Percentiles rank a stretch among this genome's conserved stretches.
Evolutionary conservation across 2,888 invertebrate genomes (phyloP).

Genomic region (Pyralis farinalis): DNA sequence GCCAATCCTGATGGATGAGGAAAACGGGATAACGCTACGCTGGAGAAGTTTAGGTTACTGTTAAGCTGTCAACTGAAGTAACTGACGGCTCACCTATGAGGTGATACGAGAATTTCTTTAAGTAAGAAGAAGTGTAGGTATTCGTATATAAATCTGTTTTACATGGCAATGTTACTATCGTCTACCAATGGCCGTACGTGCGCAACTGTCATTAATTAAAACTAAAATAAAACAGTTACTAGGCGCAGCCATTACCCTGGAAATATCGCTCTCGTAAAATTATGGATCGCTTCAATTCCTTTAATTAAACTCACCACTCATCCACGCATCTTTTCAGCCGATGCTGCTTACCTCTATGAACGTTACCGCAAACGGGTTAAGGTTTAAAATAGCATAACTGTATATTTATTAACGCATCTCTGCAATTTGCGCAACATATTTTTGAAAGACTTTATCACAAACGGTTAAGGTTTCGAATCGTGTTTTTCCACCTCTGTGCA

Average conservation of each 20-base stretch:
- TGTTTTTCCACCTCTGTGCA: not conserved
- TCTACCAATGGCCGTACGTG: no score
- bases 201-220: conserved; percentile 1
- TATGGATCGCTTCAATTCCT: conserved; percentile 8
- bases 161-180: no score
- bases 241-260: conserved; percentile 3
- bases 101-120: no score
- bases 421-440: not conserved
- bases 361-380: not conserved
- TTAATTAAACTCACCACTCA: conserved; percentile 9
- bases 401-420: not conserved
- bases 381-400: not conserved
- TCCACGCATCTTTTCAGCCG: not conserved
- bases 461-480: not conserved
- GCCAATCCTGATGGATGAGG: no score
- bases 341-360: not conserved
- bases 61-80: no score
- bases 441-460: not conserved
- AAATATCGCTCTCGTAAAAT: conserved; percentile 6
- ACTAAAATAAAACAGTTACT: conserved; percentile 5
- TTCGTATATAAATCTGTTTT: no score
- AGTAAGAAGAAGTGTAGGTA: no score
- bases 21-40: no score
- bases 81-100: no score
- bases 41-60: no score